Percentiles rank a stretch among this genome's conserved stretches.
phyloP scores from a whole-genome alignment of 2,797 vertebrate genomes.

The Huso huso region DNA sequence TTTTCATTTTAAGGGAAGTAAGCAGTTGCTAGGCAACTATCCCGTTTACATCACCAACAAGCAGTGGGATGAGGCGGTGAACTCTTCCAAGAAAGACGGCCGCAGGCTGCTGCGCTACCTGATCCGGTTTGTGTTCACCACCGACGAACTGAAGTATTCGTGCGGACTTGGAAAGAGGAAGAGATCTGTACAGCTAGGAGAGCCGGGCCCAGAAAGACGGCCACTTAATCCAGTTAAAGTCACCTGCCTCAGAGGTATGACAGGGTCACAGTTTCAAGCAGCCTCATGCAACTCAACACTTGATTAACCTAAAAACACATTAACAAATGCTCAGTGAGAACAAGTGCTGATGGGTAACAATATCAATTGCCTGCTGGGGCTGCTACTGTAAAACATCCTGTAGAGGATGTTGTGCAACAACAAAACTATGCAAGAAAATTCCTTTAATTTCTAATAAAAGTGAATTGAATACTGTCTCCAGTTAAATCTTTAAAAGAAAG shows the following conservation, averaged over 20 bases:
- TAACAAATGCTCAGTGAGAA: too few species aligned
- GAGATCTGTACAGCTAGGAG: conserved; percentile 94
- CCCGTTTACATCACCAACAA: conserved; percentile 97
- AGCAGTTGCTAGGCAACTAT: conserved; percentile 96
- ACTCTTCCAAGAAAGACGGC: conserved; percentile 97
- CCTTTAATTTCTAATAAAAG: too few species aligned
- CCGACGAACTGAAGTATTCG: conserved; percentile 98
- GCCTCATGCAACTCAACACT: too few species aligned
- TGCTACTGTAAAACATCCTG: too few species aligned
- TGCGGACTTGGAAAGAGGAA: conserved; percentile 98
- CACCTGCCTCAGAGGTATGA: conserved; percentile 96
- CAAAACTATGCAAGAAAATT: too few species aligned
- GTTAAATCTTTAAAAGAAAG: too few species aligned
- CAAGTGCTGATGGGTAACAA: too few species aligned
- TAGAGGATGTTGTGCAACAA: too few species aligned
- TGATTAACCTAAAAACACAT: too few species aligned
- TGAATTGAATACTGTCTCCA: too few species aligned
- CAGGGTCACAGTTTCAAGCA: too few species aligned
- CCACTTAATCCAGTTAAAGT: conserved; percentile 98
- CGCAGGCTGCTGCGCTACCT: conserved; percentile 92
- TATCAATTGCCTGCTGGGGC: too few species aligned
- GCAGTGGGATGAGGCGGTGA: conserved; percentile 98
- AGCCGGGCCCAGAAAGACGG: conserved; percentile 89
- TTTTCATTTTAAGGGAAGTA: conserved; percentile 74
- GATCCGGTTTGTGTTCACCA: conserved; percentile 97